These are phyloP conservation scores for Myotis planiceps DNA, from an alignment of 2,797 vertebrate species.

Conservation along the genomic window DNA sequence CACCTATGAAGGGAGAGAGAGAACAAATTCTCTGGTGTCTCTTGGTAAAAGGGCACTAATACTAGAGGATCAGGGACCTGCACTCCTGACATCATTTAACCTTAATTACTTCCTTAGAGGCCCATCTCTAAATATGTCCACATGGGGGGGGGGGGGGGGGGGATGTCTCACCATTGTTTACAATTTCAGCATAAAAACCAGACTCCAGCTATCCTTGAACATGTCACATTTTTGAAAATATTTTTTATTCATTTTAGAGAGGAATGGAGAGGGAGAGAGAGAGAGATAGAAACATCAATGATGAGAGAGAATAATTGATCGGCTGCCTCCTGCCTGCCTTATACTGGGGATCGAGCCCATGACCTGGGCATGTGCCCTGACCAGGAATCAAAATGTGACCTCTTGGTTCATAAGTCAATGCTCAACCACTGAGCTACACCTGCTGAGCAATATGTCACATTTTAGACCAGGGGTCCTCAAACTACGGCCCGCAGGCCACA, in stretches of 20 bases:
- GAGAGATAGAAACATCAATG: no score
- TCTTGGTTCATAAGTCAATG: no score
- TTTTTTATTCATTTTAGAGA: no score
- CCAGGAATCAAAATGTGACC: no score
- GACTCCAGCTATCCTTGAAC: background rate
- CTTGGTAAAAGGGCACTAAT: background rate
- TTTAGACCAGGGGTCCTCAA: background rate
- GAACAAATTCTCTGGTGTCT: background rate
- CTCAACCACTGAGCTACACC: no score
- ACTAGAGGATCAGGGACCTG: background rate
- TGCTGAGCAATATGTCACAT: no score
- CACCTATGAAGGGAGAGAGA: background rate
- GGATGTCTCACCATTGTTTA: background rate
- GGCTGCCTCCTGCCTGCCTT: no score
- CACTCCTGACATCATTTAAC: background rate
- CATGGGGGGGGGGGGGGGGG: accelerated
- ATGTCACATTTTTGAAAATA: background rate
- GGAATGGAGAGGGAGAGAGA: no score
- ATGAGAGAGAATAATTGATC: no score
- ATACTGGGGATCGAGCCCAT: no score
- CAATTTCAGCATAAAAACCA: background rate
- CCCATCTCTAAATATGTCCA: background rate
- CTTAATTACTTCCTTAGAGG: background rate
- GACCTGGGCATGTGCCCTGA: no score
- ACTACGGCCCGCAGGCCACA: no score